Conservation (phyloP, 2,888 invertebrate species). For the Oxystoma pomonae region DNA sequence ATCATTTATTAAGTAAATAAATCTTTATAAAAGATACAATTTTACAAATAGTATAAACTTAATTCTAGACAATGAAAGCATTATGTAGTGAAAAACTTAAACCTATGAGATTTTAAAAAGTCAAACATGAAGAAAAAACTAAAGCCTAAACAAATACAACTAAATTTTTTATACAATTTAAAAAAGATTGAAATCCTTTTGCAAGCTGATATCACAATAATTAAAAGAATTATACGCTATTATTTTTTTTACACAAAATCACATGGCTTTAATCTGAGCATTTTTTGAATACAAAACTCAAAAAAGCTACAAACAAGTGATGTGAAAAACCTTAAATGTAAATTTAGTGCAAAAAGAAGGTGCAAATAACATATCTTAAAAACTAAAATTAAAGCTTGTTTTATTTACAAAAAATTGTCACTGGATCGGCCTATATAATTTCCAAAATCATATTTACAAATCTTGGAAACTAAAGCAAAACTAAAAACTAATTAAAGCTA, state of each 20-base stretch:
- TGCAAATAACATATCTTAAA: slow-evolving; percentile 14
- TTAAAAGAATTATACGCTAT: slow-evolving; percentile 36
- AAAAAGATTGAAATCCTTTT: slow-evolving; percentile 27
- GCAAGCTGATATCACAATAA: slow-evolving; percentile 47
- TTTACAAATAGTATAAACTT: neutral
- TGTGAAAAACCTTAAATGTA: slow-evolving; percentile 30
- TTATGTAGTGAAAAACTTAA: neutral
- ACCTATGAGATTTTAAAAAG: too few species aligned
- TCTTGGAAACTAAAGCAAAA: slow-evolving; percentile 17
- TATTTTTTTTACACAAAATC: slow-evolving; percentile 30
- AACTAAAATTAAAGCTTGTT: slow-evolving; percentile 23
- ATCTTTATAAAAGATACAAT: too few species aligned
- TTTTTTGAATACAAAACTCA: slow-evolving; percentile 8
- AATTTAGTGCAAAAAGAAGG: slow-evolving; percentile 17
- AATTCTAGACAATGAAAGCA: neutral
- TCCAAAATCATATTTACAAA: slow-evolving; percentile 18
- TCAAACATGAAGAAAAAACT: neutral
- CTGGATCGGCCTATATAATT: slow-evolving; percentile 42
- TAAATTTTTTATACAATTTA: slow-evolving; percentile 23
- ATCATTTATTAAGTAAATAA: too few species aligned
- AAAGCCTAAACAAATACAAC: slow-evolving; percentile 7
- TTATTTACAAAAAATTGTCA: slow-evolving; percentile 48
- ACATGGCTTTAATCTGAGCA: slow-evolving; percentile 44
- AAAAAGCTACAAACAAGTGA: slow-evolving; percentile 30
- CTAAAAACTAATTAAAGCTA: slow-evolving; percentile 23